These are phyloP conservation scores for Timema cristinae DNA, from an alignment of 2,888 invertebrate genomes.

Conservation along the genomic window DNA sequence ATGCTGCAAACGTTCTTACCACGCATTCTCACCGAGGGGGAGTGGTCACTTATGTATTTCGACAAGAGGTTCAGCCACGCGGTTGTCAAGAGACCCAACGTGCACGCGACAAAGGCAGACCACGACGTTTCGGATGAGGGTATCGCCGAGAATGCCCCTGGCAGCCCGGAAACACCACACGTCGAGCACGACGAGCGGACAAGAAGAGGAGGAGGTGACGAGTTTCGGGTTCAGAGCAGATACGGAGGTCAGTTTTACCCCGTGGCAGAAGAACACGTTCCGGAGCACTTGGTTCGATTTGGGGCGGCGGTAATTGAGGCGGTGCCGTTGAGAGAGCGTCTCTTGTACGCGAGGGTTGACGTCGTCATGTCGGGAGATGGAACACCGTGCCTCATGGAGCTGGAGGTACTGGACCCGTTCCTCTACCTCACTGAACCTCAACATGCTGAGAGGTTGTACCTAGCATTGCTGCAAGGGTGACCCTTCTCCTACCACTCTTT, in stretches of 20 bases:
- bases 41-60: constrained; percentile 10
- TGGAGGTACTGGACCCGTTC: constrained; percentile 6
- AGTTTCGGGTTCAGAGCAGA: background rate
- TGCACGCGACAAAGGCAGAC: no score
- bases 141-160: no score
- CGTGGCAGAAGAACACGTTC: background rate
- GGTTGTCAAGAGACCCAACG: background rate
- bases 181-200: no score
- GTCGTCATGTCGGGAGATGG: background rate
- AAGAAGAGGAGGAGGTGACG: background rate
- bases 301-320: background rate
- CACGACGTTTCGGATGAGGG: no score
- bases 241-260: background rate
- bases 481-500: no score
- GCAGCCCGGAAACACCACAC: no score
- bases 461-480: background rate
- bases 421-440: background rate
- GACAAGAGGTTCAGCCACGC: constrained; percentile 1
- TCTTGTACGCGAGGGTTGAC: constrained; percentile 6
- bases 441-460: background rate
- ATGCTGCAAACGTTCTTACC: constrained; percentile 5
- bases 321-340: background rate
- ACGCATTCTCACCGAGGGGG: constrained; percentile 2
- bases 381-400: constrained; percentile 12
- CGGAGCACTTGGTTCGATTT: background rate